Conservation (phyloP, 2,113 vertebrate genomes). For the Turdus rufiventris region DNA sequence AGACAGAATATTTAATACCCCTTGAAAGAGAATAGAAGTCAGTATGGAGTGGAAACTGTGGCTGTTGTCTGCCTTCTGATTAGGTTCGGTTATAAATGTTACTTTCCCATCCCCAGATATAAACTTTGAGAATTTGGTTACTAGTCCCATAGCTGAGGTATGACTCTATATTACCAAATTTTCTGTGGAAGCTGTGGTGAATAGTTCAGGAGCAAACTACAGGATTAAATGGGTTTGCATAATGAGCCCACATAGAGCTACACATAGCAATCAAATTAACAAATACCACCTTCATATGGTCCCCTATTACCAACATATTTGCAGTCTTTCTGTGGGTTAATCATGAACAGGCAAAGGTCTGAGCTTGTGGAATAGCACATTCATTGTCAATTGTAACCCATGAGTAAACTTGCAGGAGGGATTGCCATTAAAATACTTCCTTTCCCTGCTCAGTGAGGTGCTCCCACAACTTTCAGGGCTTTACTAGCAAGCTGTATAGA, state of each 20-base stretch:
- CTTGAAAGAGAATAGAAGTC: background rate
- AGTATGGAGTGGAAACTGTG: no score
- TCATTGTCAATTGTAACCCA: background rate
- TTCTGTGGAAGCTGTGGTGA: background rate
- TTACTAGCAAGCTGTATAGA: background rate
- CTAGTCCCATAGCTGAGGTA: background rate
- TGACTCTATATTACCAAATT: background rate
- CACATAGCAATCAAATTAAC: background rate
- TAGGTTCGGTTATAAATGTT: background rate
- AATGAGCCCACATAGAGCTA: background rate
- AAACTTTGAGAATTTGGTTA: background rate
- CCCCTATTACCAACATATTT: background rate
- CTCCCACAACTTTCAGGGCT: background rate
- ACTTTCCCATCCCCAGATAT: background rate
- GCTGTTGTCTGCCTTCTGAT: background rate
- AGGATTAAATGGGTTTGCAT: background rate
- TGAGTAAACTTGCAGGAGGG: background rate
- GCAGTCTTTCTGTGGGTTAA: background rate
- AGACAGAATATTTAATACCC: background rate
- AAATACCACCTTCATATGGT: background rate
- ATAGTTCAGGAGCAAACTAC: background rate
- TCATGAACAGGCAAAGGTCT: background rate
- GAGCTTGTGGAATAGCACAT: background rate
- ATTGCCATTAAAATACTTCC: background rate
- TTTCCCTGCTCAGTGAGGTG: background rate